Conservation (phyloP, 2,888 invertebrate species). For the Epsilonema sp. region DNA sequence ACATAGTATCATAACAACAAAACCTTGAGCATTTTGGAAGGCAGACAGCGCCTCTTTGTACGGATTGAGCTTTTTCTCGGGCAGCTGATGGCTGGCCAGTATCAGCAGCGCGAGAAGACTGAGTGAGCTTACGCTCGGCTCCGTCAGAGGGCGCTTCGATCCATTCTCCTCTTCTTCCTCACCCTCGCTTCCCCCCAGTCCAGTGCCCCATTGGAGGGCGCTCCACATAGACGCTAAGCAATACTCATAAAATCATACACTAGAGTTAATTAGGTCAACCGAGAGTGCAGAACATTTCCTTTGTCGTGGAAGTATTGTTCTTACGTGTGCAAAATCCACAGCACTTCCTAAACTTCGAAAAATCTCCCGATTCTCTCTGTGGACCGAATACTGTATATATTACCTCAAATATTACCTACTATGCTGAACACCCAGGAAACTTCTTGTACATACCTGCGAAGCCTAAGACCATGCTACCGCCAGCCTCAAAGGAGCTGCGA, state of each 20-base stretch:
- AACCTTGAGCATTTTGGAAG: conserved; percentile 59
- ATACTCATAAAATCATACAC: too few species aligned
- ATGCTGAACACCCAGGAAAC: too few species aligned
- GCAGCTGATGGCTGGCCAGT: conserved; percentile 39
- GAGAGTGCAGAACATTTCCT: too few species aligned
- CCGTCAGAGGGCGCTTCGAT: conserved; percentile 14
- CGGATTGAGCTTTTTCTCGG: conserved; percentile 42
- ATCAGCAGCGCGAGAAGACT: conserved; percentile 66
- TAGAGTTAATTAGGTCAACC: too few species aligned
- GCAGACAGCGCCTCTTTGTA: conserved; percentile 63
- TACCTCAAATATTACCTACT: too few species aligned
- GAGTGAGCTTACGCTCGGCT: conserved; percentile 54
- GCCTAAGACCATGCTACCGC: conserved; percentile 65
- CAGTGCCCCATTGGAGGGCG: conserved; percentile 18
- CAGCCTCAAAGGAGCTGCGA: too few species aligned
- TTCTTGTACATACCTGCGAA: conserved; percentile 38
- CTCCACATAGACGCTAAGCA: conserved; percentile 26
- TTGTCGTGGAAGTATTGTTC: too few species aligned
- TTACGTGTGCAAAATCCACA: too few species aligned
- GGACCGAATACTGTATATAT: too few species aligned
- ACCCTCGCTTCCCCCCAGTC: too few species aligned
- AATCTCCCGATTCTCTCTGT: too few species aligned
- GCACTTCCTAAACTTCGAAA: too few species aligned
- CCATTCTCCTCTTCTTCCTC: conserved; percentile 8
- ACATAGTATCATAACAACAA: neutral